phyloP scores from a whole-genome alignment of 1,140 invertebrate genomes.

The Phortica variegata region DNA sequence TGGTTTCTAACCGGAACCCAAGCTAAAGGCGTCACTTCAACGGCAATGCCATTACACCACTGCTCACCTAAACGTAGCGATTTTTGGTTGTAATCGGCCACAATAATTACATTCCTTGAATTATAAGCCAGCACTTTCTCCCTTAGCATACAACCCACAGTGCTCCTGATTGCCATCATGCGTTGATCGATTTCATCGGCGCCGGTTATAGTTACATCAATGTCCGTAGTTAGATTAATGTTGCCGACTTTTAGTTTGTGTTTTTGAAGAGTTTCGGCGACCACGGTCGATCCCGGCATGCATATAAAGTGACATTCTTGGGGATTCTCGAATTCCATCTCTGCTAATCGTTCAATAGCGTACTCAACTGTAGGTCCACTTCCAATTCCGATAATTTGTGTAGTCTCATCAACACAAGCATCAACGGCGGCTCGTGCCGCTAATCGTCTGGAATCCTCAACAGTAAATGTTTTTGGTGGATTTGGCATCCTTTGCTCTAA shows the following conservation, averaged over 20 bases:
- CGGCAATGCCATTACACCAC: conserved; percentile 89
- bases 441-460: conserved; percentile 69
- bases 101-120: conserved; percentile 75
- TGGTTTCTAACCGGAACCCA: conserved; percentile 76
- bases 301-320: conserved; percentile 73
- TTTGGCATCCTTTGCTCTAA: too few relatives aligned
- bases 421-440: conserved; percentile 70
- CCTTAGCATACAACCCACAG: conserved; percentile 89
- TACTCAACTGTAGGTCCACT: conserved; percentile 91
- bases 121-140: conserved; percentile 93
- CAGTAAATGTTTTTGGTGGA: too few relatives aligned
- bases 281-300: conserved; percentile 84
- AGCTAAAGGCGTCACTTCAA: conserved; percentile 90
- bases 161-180: conserved; percentile 90
- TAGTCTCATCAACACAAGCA: conserved; percentile 69
- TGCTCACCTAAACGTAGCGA: conserved; percentile 77
- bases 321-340: conserved; percentile 72
- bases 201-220: too few relatives aligned
- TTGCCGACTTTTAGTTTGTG: too few relatives aligned
- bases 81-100: conserved; percentile 92
- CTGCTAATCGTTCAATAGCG: conserved; percentile 79
- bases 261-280: conserved; percentile 78
- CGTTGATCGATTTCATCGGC: conserved; percentile 76
- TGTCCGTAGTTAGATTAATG: too few relatives aligned
- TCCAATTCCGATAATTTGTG: conserved; percentile 81